Percentiles rank a stretch among this genome's conserved stretches.
phyloP scores from a whole-genome alignment of 2,888 invertebrate species.

The Tipula confusa region DNA sequence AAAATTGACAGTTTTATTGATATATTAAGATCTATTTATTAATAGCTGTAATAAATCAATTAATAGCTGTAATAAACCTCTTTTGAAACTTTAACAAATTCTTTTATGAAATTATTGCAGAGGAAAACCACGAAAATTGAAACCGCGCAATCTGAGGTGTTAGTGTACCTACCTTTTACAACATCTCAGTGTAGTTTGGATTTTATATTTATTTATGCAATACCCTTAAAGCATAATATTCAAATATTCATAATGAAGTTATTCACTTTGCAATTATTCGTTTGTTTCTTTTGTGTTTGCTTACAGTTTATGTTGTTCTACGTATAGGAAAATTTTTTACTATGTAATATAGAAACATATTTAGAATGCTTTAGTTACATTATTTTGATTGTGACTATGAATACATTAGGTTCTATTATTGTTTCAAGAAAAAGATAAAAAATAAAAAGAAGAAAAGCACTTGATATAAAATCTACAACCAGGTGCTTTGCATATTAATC shows the following conservation, averaged over 20 bases:
- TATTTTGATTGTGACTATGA: not conserved
- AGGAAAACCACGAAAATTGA: no score
- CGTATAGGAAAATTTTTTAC: not conserved
- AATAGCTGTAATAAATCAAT: no score
- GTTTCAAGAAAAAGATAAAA: not conserved
- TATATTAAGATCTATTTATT: no score
- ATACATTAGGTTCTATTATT: not conserved
- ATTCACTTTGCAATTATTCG: conserved; percentile 25
- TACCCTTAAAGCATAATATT: not conserved
- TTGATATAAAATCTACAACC: not conserved
- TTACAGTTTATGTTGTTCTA: not conserved
- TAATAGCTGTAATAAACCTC: no score
- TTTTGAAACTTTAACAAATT: no score
- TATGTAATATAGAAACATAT: not conserved
- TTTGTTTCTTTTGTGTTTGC: not conserved
- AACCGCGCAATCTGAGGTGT: no score
- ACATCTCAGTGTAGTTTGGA: not conserved
- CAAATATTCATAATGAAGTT: conserved; percentile 25
- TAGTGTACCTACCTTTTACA: not conserved
- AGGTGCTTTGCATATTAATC: conserved; percentile 17
- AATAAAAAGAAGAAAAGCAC: no score
- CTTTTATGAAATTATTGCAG: no score
- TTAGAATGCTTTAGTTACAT: not conserved
- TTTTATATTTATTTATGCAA: not conserved
- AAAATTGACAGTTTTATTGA: no score